phyloP scores from a whole-genome alignment of 2,888 invertebrate species.

The Mesorhabditis belari region DNA sequence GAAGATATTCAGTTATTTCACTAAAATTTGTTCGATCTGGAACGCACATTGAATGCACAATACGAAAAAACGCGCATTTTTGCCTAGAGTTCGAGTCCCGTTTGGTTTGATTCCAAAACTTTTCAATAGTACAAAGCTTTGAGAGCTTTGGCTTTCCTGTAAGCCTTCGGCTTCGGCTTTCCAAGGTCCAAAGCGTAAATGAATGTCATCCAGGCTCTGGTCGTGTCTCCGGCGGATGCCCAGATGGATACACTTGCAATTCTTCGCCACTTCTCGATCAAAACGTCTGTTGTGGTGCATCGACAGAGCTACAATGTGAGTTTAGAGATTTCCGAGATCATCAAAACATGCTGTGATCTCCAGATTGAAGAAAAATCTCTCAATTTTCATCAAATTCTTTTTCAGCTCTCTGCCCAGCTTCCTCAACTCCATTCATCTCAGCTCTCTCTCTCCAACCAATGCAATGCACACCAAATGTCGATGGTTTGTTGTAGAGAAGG shows the following conservation, averaged over 20 bases:
- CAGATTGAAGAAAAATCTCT: not conserved
- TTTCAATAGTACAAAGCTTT: too few relatives aligned
- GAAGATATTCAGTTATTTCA: too few relatives aligned
- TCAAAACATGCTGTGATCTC: not conserved
- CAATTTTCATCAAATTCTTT: not conserved
- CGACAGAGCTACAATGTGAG: constrained; percentile 44
- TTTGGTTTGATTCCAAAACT: too few relatives aligned
- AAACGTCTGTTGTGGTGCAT: constrained; percentile 52
- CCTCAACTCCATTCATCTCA: constrained; percentile 51
- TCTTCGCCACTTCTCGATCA: constrained; percentile 48
- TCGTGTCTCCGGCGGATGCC: constrained; percentile 47
- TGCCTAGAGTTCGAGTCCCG: too few relatives aligned
- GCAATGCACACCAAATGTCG: constrained; percentile 52
- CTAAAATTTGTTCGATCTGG: too few relatives aligned
- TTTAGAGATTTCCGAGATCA: not conserved
- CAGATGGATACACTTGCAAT: constrained; percentile 51
- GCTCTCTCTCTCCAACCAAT: constrained; percentile 51
- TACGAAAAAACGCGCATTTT: too few relatives aligned
- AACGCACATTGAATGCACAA: too few relatives aligned
- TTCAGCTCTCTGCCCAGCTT: constrained; percentile 47
- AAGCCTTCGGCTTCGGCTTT: too few relatives aligned
- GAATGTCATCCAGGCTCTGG: constrained; percentile 17
- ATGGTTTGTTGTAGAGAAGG: constrained; percentile 45
- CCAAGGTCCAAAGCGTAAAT: too few relatives aligned
- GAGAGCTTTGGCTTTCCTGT: too few relatives aligned